phyloP scores from a whole-genome alignment of 2,113 vertebrate genomes.

The Syrrhaptes paradoxus region DNA sequence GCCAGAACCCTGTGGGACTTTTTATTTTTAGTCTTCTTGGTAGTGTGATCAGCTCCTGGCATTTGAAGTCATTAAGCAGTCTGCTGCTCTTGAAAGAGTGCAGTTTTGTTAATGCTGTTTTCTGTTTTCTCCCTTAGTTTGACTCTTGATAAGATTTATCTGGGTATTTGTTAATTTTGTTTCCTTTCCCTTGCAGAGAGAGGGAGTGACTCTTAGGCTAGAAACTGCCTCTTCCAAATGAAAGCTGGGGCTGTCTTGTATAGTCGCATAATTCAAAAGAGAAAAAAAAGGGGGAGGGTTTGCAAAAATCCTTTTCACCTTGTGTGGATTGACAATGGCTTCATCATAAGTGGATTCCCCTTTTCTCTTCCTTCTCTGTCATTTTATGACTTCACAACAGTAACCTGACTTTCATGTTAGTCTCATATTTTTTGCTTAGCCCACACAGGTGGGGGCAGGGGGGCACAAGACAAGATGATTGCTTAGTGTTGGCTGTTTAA shows the following conservation, averaged over 20 bases:
- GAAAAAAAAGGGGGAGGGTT: rapidly evolving
- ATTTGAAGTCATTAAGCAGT: neutral
- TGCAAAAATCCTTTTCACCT: neutral
- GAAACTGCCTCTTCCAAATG: neutral
- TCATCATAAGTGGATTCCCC: neutral
- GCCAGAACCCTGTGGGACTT: neutral
- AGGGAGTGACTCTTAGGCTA: neutral
- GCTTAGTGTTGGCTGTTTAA: neutral
- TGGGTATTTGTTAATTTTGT: neutral
- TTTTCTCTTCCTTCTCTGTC: neutral
- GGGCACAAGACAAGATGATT: neutral
- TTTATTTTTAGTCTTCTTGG: neutral
- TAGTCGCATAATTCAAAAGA: neutral
- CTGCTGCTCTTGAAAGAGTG: neutral
- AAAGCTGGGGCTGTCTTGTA: neutral
- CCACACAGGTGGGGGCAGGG: neutral
- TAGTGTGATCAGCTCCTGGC: neutral
- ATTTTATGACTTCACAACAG: neutral
- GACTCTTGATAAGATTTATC: neutral
- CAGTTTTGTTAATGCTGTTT: neutral
- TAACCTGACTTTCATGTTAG: neutral
- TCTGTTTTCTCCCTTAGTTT: neutral
- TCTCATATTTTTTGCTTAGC: neutral
- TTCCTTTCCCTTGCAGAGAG: neutral
- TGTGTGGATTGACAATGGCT: neutral